Base-by-base conservation (phyloP, 2,113 vertebrate genomes). In the Percopsis transmontana region DNA sequence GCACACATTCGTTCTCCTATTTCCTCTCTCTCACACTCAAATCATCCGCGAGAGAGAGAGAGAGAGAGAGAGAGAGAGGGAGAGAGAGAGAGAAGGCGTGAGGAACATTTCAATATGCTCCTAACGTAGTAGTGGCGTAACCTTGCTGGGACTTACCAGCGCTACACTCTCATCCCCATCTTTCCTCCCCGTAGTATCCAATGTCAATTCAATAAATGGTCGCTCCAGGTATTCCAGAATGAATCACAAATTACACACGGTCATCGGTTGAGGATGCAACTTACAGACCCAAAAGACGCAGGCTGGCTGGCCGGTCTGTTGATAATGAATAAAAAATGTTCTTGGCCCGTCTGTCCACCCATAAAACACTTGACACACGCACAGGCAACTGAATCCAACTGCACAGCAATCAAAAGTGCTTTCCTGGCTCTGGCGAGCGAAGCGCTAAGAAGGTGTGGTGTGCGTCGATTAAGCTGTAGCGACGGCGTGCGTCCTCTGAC, bases 111-210 rank as follows among this genome's bases (percentile, higher is more conserved):
- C 6, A 81, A 81, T 58, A 66, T 73, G 45, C 11, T 40, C 60
- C 74, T 73, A 57, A 1, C 11, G 20, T 15, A 66, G 59, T 68
- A 72, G 56, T 27, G 50, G 2, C 1, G 54, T 67, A 50, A 65
- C 33, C 27, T 53, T 56, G 39, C 11, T 41, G 24, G 14, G 13
- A 86, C 89, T 88, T 33, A 90, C 89, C 87, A 40, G 58, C 54
- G 70, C 86, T 90, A 90, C 80, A 81, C 84, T 59, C 58, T 55
- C 53, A 77, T 78, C 65, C 81, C 73, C 89, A 90, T 90, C 63
- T 58, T 63, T 58, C 66, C 56, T 79, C 78, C 59, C n/a, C 40
- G 21, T 65, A 21, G 57, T 75, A 63, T 85, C 76, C 72, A 61
- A 65, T 58, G 74, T 75, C 62, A 68, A 85, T 79, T 74, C 64